Evolutionary conservation across 2,797 vertebrate species (phyloP).

Genomic region (Oryzias sinensis): DNA sequence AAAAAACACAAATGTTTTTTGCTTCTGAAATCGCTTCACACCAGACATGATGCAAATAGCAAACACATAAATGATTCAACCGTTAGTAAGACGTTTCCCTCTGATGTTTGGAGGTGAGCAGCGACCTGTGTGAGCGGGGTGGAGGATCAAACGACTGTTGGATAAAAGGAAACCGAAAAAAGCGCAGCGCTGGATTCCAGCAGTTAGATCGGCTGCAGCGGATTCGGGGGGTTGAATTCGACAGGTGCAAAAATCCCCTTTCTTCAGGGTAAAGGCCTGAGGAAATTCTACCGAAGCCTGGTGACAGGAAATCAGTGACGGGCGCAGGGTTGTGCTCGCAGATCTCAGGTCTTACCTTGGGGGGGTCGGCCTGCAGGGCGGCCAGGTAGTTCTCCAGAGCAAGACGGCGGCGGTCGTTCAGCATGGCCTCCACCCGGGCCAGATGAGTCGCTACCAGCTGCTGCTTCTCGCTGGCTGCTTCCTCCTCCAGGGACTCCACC

Average conservation of each 20-base stretch:
- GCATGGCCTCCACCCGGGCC: constrained; percentile 94
- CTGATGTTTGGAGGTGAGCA: constrained; percentile 6
- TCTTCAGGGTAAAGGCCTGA: constrained; percentile 22
- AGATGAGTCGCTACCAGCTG: constrained; percentile 97
- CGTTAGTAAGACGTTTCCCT: background rate
- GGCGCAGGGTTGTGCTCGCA: constrained; percentile 3
- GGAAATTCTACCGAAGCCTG: constrained; percentile 33
- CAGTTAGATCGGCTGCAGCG: constrained; percentile 44
- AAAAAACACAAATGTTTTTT: constrained; percentile 8
- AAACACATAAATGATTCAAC: background rate
- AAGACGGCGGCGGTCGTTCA: constrained; percentile 93
- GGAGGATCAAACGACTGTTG: constrained; percentile 41
- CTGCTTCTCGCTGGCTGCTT: constrained; percentile 96
- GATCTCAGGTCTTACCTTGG: constrained; percentile 73
- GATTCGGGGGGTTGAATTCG: constrained; percentile 39
- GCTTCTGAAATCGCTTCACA: background rate
- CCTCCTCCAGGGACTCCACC: constrained; percentile 96
- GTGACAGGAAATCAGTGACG: constrained; percentile 39
- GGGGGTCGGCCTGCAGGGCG: constrained; percentile 91
- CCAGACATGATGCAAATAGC: background rate
- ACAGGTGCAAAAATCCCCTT: constrained; percentile 31
- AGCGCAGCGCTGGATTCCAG: constrained; percentile 44
- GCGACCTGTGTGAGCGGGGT: constrained; percentile 14
- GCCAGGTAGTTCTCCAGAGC: constrained; percentile 96
- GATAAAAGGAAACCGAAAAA: constrained; percentile 38